phyloP scores from a whole-genome alignment of 1,140 invertebrate genomes.

The Stegodyphus dumicola region DNA sequence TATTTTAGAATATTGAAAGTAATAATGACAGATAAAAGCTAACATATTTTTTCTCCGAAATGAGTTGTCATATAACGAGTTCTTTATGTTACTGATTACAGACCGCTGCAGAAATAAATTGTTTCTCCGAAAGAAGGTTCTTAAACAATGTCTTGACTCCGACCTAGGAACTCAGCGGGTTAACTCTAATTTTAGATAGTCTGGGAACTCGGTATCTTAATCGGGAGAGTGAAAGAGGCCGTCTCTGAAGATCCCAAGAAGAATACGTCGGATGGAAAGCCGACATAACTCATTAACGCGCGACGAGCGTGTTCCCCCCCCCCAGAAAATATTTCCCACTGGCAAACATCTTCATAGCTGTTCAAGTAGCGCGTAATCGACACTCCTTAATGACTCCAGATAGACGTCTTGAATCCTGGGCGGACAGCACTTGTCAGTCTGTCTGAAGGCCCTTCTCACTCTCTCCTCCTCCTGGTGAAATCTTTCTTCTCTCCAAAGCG shows the following conservation, averaged over 20 bases:
- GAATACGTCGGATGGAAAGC: neutral
- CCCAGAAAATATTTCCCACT: conserved; percentile 37
- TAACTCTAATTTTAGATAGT: conserved; percentile 15
- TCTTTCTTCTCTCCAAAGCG: neutral
- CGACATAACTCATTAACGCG: conserved; percentile 46
- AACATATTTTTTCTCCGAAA: too few species aligned
- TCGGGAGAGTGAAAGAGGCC: neutral
- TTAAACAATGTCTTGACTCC: too few species aligned
- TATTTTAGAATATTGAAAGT: too few species aligned
- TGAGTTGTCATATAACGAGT: too few species aligned
- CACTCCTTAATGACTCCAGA: conserved; percentile 40
- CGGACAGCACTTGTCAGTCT: conserved; percentile 17
- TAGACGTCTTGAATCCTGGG: neutral
- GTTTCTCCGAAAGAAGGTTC: too few species aligned
- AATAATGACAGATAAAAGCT: too few species aligned
- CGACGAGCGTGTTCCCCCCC: neutral
- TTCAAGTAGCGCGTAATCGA: conserved; percentile 52
- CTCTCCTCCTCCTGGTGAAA: neutral
- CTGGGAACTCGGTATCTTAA: neutral
- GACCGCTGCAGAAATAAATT: too few species aligned
- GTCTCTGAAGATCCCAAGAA: neutral
- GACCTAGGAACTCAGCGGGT: neutral
- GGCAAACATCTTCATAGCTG: conserved; percentile 60
- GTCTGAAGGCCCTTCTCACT: conserved; percentile 2
- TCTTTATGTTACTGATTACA: too few species aligned